phyloP scores from a whole-genome alignment of 2,888 invertebrate genomes.

The Plebejus argus region DNA sequence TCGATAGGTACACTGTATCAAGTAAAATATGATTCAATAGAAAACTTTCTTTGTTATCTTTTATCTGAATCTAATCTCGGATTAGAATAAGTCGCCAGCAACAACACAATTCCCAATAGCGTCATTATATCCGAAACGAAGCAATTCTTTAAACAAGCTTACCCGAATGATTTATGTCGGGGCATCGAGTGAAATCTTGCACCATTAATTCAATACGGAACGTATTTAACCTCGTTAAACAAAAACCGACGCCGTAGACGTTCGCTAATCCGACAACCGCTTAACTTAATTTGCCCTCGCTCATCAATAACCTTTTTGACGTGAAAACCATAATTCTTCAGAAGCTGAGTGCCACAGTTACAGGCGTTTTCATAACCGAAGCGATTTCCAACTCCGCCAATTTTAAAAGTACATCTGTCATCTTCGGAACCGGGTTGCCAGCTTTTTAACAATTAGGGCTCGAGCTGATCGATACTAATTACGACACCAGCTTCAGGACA shows the following conservation, averaged over 20 bases:
- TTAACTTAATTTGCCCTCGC: conserved; percentile 66
- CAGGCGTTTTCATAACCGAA: conserved; percentile 66
- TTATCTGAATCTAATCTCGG: conserved; percentile 11
- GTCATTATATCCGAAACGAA: conserved; percentile 28
- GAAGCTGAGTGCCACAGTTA: conserved; percentile 60
- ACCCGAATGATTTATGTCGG: conserved; percentile 21
- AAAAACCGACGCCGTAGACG: conserved; percentile 40
- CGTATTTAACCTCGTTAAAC: conserved; percentile 41
- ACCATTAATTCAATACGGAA: conserved; percentile 40
- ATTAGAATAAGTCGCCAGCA: conserved; percentile 15
- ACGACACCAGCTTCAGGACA: not conserved
- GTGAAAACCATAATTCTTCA: conserved; percentile 75
- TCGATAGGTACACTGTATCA: not conserved
- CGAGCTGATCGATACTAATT: not conserved
- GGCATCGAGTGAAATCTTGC: conserved; percentile 38
- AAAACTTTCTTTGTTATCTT: conserved; percentile 11
- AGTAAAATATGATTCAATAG: conserved; percentile 3
- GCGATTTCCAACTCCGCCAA: conserved; percentile 43
- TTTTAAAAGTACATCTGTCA: conserved; percentile 44
- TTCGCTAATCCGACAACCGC: conserved; percentile 62
- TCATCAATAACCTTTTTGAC: conserved; percentile 77
- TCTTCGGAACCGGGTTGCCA: conserved; percentile 40
- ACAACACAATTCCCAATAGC: conserved; percentile 23
- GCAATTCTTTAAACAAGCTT: conserved; percentile 24
- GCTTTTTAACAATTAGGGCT: not conserved